phyloP scores from a whole-genome alignment of 2,888 invertebrate species.

The Oegoconia quadripuncta region DNA sequence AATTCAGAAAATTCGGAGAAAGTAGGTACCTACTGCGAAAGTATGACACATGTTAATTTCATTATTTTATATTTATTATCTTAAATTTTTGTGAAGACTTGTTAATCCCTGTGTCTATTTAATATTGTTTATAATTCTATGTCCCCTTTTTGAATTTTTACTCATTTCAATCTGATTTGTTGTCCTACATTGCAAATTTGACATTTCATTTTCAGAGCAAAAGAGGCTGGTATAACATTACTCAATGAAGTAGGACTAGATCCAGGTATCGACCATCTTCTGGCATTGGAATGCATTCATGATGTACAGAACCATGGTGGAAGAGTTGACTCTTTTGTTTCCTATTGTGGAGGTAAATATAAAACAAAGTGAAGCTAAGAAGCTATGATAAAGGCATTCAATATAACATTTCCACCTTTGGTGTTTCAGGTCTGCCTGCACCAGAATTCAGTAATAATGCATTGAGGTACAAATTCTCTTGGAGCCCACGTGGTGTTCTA shows the following conservation, averaged over 20 bases:
- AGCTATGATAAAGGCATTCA: background rate
- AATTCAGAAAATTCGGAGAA: background rate
- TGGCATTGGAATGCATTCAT: slow-evolving; percentile 98
- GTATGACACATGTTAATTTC: no score
- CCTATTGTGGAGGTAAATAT: slow-evolving; percentile 92
- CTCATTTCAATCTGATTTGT: background rate
- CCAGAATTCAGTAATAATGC: slow-evolving; percentile 97
- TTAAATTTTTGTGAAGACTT: no score
- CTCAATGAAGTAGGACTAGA: slow-evolving; percentile 98
- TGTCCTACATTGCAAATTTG: no score
- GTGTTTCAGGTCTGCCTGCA: slow-evolving; percentile 88
- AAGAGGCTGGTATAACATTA: slow-evolving; percentile 93
- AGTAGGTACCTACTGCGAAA: background rate
- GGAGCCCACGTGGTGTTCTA: slow-evolving; percentile 97
- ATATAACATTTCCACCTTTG: no score
- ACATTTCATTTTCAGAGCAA: slow-evolving; percentile 80
- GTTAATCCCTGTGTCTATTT: no score
- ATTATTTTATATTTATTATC: no score
- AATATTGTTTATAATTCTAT: no score
- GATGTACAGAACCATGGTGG: slow-evolving; percentile 94
- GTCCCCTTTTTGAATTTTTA: no score
- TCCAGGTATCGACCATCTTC: slow-evolving; percentile 98
- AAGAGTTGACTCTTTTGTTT: slow-evolving; percentile 95
- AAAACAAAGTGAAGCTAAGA: background rate
- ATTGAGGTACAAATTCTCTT: slow-evolving; percentile 94